These are phyloP conservation scores for Astyanax mexicanus DNA, from an alignment of 2,797 vertebrate genomes.

Conservation along the genomic window DNA sequence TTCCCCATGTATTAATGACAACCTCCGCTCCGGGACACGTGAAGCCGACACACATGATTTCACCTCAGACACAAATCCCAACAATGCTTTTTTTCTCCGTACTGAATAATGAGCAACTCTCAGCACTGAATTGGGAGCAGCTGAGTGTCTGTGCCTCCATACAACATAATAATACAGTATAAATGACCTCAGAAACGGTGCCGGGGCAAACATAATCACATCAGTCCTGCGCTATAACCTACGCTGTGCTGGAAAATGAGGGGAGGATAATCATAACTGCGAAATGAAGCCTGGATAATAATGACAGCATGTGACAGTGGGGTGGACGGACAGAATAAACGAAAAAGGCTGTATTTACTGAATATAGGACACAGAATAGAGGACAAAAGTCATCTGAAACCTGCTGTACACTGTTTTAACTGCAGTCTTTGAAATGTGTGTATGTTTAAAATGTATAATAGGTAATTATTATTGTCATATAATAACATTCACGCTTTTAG, in stretches of 20 bases:
- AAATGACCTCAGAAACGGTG: neutral
- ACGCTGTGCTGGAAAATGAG: neutral
- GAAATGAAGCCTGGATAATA: neutral
- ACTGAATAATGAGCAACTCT: neutral
- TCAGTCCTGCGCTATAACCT: neutral
- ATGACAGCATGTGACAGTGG: neutral
- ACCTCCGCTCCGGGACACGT: constrained; percentile 3
- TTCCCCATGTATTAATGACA: neutral
- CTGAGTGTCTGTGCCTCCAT: neutral
- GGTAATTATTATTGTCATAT: too few relatives aligned
- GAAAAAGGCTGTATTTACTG: neutral
- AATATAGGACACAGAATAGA: constrained; percentile 7
- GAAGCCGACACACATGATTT: constrained; percentile 31
- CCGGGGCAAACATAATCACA: neutral
- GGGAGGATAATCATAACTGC: neutral
- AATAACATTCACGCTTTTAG: too few relatives aligned
- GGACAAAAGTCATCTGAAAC: neutral
- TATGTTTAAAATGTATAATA: neutral
- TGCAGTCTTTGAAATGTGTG: neutral
- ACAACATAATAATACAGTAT: constrained; percentile 2
- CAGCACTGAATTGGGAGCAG: neutral
- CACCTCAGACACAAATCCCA: neutral
- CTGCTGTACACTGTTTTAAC: neutral
- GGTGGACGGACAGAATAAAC: neutral
- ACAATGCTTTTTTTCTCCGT: neutral